phyloP scores from a whole-genome alignment of 2,113 vertebrate species.

The Rattus norvegicus region GRCr8 NC_086020.1:6091001-6091500 shows the following conservation, averaged over 20 bases:
- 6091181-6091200: background rate
- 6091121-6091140: conserved; percentile 14
- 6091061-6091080: background rate
- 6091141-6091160: background rate
- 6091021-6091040: conserved; percentile 7
- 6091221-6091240: background rate
- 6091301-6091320: no score
- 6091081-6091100: conserved; percentile 2
- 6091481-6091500: no score
- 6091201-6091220: conserved; percentile 14
- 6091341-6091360: no score
- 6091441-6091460: no score
- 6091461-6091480: no score
- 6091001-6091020: conserved; percentile 41
- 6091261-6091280: background rate
- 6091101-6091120: background rate
- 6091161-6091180: background rate
- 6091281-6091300: background rate
- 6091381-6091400: no score
- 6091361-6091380: no score
- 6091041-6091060: conserved; percentile 10
- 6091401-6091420: no score
- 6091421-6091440: no score
- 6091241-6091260: background rate
- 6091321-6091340: no score